phyloP scores from a whole-genome alignment of 2,797 vertebrate genomes.

The Pangasius krempfi region DNA sequence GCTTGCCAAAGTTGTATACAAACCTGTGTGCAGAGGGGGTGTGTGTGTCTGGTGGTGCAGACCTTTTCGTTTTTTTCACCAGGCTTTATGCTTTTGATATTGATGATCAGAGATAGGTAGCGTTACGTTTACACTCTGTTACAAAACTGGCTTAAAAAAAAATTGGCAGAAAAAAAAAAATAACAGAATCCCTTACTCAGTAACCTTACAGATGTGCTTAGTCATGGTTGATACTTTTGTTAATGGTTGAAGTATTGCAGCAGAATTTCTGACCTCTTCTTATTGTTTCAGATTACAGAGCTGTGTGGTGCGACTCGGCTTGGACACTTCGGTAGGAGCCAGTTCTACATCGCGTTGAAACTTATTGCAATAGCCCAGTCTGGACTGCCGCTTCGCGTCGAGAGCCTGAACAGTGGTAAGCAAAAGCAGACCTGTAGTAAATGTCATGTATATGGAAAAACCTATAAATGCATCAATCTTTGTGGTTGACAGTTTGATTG shows the following conservation, averaged over 20 bases:
- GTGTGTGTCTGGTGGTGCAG: not conserved
- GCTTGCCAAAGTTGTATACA: constrained; percentile 11
- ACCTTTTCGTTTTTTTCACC: not conserved
- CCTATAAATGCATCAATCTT: too few relatives aligned
- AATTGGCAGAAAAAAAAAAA: too few relatives aligned
- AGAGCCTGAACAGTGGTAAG: constrained; percentile 97
- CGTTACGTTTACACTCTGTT: not conserved
- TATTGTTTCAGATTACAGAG: constrained; percentile 86
- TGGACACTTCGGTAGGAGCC: constrained; percentile 97
- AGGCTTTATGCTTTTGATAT: not conserved
- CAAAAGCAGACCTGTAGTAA: constrained; percentile 26
- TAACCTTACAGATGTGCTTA: not conserved
- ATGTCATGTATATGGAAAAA: not conserved
- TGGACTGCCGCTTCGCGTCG: constrained; percentile 91
- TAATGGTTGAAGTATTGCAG: not conserved
- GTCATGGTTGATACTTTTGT: not conserved
- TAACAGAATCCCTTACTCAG: too few relatives aligned
- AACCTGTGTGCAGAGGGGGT: not conserved
- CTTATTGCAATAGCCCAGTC: constrained; percentile 97
- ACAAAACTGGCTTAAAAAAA: not conserved
- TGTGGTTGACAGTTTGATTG: not conserved
- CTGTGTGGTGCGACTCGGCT: constrained; percentile 95
- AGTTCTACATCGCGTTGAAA: constrained; percentile 98
- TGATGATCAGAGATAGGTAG: not conserved
- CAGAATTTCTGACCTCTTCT: constrained; percentile 3